Conservation (phyloP, 2,888 invertebrate species). For the Pegoplata infirma region DNA sequence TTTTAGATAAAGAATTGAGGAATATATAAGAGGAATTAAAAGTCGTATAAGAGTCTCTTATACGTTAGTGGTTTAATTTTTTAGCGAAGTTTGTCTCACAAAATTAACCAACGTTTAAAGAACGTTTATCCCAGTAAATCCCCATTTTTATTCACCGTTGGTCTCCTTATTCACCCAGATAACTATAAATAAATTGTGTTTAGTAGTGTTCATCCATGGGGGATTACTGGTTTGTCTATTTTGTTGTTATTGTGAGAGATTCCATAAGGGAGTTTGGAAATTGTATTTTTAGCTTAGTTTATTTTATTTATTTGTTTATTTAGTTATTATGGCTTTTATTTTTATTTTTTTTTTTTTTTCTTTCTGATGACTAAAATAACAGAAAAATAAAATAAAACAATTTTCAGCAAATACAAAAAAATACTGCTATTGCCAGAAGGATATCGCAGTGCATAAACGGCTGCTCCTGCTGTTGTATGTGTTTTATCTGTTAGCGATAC, state of each 20-base stretch:
- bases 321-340: conserved; percentile 12
- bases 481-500: conserved; percentile 55
- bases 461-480: conserved; percentile 29
- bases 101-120: no score
- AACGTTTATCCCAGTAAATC: no score
- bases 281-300: conserved; percentile 11
- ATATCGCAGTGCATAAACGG: neutral
- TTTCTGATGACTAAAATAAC: conserved; percentile 6
- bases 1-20: no score
- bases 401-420: conserved; percentile 20
- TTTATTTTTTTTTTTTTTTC: conserved; percentile 1
- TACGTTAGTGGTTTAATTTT: no score
- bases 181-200: neutral
- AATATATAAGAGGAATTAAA: no score
- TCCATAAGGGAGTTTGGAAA: conserved; percentile 18
- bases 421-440: neutral
- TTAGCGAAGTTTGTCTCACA: no score
- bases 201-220: neutral
- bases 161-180: neutral
- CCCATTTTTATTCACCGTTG: no score
- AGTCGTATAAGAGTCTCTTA: no score
- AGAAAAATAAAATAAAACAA: conserved; percentile 9
- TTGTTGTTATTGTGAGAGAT: neutral
- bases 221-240: conserved; percentile 15
- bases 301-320: conserved; percentile 14